Conservation (phyloP, 2,888 invertebrate genomes). For the Eurytoma californica region DNA sequence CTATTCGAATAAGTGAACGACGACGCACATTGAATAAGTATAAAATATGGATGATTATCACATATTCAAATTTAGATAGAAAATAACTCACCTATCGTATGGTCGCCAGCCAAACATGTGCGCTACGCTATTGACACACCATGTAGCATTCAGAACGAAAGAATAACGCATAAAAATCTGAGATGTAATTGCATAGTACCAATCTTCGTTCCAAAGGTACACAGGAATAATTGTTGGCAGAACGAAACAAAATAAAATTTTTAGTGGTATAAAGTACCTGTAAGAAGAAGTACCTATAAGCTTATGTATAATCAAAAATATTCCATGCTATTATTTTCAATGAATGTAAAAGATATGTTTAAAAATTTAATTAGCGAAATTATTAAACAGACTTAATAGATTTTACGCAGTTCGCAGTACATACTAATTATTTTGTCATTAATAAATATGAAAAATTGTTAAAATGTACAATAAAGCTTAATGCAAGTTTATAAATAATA, state of each 20-base stretch:
- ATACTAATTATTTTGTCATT: no score
- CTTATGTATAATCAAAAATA: neutral
- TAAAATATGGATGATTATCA: no score
- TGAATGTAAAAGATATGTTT: no score
- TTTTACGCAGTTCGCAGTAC: no score
- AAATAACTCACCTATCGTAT: slow-evolving; percentile 69
- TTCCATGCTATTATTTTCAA: neutral
- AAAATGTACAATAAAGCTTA: no score
- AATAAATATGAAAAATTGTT: no score
- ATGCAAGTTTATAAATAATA: no score
- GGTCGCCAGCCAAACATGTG: slow-evolving; percentile 74
- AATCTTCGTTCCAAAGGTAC: slow-evolving; percentile 78
- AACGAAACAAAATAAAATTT: slow-evolving; percentile 77
- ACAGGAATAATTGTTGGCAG: slow-evolving; percentile 78
- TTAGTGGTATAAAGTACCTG: slow-evolving; percentile 77
- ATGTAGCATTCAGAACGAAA: slow-evolving; percentile 77
- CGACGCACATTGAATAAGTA: no score
- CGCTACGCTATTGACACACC: slow-evolving; percentile 80
- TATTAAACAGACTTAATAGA: no score
- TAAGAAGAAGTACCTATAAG: neutral
- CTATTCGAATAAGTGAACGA: no score
- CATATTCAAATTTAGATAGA: neutral
- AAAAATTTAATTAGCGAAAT: no score
- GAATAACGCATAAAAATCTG: slow-evolving; percentile 76
- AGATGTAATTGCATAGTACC: slow-evolving; percentile 75